Evolutionary conservation across 1,140 invertebrate species (phyloP), one percentile per base, ranked within the genome.

Genomic region (Agrilus planipennis): DNA sequence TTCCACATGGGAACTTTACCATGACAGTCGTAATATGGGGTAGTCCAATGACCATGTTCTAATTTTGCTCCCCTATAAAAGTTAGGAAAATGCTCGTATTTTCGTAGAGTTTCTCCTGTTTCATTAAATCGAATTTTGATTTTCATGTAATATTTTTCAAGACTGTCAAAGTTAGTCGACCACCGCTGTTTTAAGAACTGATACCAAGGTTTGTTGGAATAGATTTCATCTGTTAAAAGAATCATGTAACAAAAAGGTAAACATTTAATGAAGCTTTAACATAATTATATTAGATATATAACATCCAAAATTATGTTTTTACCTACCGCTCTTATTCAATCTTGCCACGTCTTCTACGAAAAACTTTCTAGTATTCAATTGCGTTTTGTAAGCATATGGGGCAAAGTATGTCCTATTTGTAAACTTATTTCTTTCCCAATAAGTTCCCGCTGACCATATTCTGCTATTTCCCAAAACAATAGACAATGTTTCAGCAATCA

Each of bases 361-460:
- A 47, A 82, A 90, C 55, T 88, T 89, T 48, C 81, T 71, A 0
- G 79, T 81, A 57, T 89, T 90, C 12, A 84, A 63, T 37, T 81
- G 64, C n/a, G 71, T 80, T 55, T 90, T 90, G 61, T 89, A 96
- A 17, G 92, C 92, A 61, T 81, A 92, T 0, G 94, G 93, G 14
- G 89, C 93, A 64, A 99, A 99, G 41, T 81, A 74, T 21, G 89
- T 88, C 52, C 87, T 62, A 59, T 93, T 91, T 1, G 86, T 81
- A 61, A 97, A 98, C 65, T 95, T 94, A 58, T 95, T 92, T 29
- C 86, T 72, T 56, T 96, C 91, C 86, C 92, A 99, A 58, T 81
- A 94, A 12, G 83, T 88, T 18, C 89, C 89, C 42, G 89, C 86
- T 5, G 85, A 84, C 78, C 87, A 88, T 46, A 97, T 84, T 63